Percentiles rank a stretch among this genome's conserved stretches.
Evolutionary conservation across 2,888 invertebrate genomes (phyloP).

Genomic region (Chaetogeoica ovagalla): DNA sequence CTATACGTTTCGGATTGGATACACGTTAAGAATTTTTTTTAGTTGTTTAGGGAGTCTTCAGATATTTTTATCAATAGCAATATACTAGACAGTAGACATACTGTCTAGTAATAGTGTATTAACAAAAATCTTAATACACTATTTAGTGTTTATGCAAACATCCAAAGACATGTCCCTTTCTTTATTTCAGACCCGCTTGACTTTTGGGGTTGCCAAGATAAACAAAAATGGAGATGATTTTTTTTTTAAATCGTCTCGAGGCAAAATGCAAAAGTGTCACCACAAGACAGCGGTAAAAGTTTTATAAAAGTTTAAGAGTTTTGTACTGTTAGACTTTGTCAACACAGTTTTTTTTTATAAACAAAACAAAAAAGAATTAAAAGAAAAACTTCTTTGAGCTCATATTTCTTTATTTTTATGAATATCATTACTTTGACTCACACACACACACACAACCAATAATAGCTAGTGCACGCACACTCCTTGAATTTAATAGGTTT

Average conservation of each 20-base stretch:
- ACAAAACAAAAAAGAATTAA: conserved; percentile 29
- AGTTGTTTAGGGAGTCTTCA: background rate
- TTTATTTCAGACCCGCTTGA: conserved; percentile 28
- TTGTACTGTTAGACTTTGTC: conserved; percentile 41
- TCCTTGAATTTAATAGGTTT: conserved; percentile 1
- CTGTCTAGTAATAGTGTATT: no score
- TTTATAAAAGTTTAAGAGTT: conserved; percentile 49
- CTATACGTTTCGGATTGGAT: background rate
- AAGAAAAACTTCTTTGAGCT: conserved; percentile 22
- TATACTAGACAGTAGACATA: conserved; percentile 1
- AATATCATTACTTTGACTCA: conserved; percentile 39
- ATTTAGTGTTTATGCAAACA: conserved; percentile 27
- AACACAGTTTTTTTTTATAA: conserved; percentile 38
- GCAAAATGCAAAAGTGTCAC: conserved; percentile 47
- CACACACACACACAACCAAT: background rate
- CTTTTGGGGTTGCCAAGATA: conserved; percentile 11
- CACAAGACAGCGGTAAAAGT: conserved; percentile 47
- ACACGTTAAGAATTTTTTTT: conserved; percentile 2
- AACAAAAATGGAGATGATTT: conserved; percentile 14
- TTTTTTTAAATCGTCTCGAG: conserved; percentile 27
- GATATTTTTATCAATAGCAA: conserved; percentile 7
- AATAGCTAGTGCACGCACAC: background rate
- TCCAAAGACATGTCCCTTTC: conserved; percentile 2
- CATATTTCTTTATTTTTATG: conserved; percentile 41
- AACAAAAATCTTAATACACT: no score